These are phyloP conservation scores for Polyommatus icarus DNA, from an alignment of 2,888 invertebrate species.

Conservation along the genomic window DNA sequence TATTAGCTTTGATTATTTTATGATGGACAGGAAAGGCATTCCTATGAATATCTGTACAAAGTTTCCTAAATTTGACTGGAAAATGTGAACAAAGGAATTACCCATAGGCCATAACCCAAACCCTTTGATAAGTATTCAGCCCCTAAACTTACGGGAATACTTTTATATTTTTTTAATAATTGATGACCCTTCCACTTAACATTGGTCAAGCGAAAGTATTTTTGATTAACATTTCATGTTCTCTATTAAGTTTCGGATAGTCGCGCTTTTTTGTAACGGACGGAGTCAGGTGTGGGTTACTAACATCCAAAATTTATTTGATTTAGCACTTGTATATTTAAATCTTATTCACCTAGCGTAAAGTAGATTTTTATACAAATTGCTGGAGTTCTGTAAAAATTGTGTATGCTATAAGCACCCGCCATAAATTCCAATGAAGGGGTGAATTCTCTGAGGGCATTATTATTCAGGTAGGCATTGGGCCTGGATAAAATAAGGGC, in stretches of 20 bases:
- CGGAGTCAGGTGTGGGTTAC: no score
- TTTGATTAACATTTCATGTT: no score
- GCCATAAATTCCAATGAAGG: conserved; percentile 29
- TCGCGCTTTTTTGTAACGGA: no score
- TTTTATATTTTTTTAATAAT: neutral
- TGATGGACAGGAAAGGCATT: neutral
- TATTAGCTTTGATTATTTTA: neutral
- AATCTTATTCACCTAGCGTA: neutral
- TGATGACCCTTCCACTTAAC: neutral
- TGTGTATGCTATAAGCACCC: neutral
- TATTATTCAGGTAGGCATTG: conserved; percentile 22
- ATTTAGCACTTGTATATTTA: neutral
- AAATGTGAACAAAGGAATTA: neutral
- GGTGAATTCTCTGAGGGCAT: conserved; percentile 7
- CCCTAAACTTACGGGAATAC: neutral
- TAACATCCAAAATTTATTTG: no score
- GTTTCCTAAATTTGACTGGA: neutral
- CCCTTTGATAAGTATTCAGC: neutral
- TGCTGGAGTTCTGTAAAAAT: neutral
- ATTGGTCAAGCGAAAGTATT: no score
- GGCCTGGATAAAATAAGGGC: neutral
- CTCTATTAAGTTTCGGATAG: no score
- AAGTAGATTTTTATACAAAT: neutral
- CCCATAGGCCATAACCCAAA: neutral
- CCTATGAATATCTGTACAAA: neutral